phyloP scores from a whole-genome alignment of 2,797 vertebrate genomes.

The Ctenosaura bakeri region DNA sequence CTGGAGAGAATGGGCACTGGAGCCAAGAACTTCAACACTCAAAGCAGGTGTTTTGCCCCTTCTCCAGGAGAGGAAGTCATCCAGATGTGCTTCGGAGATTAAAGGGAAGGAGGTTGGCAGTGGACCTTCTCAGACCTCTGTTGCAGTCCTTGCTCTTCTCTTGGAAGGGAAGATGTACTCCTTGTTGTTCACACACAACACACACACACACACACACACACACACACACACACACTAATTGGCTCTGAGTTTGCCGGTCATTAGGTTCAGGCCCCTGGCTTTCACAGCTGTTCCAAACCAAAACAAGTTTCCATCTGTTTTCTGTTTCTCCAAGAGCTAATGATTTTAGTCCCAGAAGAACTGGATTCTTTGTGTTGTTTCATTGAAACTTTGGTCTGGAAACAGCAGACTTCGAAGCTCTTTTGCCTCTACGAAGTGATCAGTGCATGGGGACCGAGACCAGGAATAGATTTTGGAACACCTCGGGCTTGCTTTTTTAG shows the following conservation, averaged over 20 bases:
- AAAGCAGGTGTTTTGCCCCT: not conserved
- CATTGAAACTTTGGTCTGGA: not conserved
- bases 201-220: too few relatives aligned
- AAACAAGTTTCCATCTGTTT: conserved; percentile 38
- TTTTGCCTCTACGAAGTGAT: not conserved
- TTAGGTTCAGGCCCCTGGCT: not conserved
- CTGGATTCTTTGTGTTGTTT: not conserved
- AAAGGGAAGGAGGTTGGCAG: not conserved
- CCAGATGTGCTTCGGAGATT: not conserved
- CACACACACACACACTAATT: conserved; percentile 11
- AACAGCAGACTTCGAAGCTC: not conserved
- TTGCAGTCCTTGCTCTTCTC: not conserved
- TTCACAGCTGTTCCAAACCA: conserved; percentile 28
- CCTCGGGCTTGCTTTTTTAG: not conserved
- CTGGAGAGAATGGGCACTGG: not conserved
- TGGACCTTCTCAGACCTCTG: not conserved
- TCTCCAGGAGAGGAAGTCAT: not conserved
- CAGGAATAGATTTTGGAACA: not conserved
- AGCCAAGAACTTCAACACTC: not conserved
- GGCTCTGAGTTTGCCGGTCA: conserved; percentile 11
- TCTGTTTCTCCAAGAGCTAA: conserved; percentile 16
- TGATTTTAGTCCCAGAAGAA: conserved; percentile 13
- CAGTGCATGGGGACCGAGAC: not conserved
- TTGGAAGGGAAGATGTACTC: not conserved
- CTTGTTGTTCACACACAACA: too few relatives aligned